Evolutionary conservation across 1,140 invertebrate species (phyloP), one percentile per base, ranked within the genome.

Genomic region (Aradophagus sp.): DNA sequence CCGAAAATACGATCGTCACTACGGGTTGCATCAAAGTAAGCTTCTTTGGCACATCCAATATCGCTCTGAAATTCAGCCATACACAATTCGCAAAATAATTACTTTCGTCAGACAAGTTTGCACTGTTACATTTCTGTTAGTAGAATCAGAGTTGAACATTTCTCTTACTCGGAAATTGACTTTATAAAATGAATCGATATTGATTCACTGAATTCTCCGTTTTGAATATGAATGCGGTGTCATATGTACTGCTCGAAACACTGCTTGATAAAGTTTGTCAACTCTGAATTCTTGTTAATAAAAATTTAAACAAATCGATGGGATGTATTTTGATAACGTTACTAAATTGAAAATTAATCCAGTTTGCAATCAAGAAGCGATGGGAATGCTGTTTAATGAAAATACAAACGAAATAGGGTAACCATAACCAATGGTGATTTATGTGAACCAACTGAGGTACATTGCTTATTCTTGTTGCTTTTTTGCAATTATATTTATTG

Each of bases 401-500:
- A 44, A 48, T 47, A 41, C 26, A 47, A 42, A 23, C 7, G 17
- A 55, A 32, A 31, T 38, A 50, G 73, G 42, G 72, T 69, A 77
- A 65, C 80, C 81, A 82, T 73, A 77, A 83, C 81, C 80, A 80
- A 78, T 77, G 74, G 75, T 77, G 80, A 78, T 81, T 80, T 77
- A 80, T 81, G 47, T 39, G 77, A 82, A 59, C 77, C 78, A 85
- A 75, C 58, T 63, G 76, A 75, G 73, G 69, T 13, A 56, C 66
- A 61, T 76, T 34, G n/a, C 2, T 26, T 39, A 12, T 12, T 31
- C 16, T 56, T 41, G 11, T 31, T 61, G 19, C 15, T 1, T 34
- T 48, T 12, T 20, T 31, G 20, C 4, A 5, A 53, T 48, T 35
- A 29, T 32, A 32, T 13, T 65, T 26, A 39, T 32, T 27, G 5